Percentiles rank a stretch among this genome's conserved stretches.
These are phyloP conservation scores for Drosophila ohnishii DNA, from an alignment of 1,140 invertebrate genomes.

Conservation along the genomic window DNA sequence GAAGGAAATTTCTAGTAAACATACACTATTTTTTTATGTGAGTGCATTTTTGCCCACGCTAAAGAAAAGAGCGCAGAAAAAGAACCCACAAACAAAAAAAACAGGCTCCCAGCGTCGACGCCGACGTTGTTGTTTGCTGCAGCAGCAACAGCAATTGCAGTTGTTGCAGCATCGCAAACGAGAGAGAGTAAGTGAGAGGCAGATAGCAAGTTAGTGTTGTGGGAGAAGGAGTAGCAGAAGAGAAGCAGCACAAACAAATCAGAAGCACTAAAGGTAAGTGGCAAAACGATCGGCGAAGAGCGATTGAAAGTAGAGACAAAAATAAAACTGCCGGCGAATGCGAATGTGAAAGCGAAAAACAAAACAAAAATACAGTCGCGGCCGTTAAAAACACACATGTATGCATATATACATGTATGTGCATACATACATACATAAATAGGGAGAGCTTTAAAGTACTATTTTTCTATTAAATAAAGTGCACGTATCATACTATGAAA, in stretches of 20 bases:
- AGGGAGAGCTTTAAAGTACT: not conserved
- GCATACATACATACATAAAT: not conserved
- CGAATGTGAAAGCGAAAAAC: constrained; percentile 45
- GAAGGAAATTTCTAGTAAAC: constrained; percentile 21
- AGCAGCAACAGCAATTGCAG: constrained; percentile 32
- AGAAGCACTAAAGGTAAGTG: constrained; percentile 57
- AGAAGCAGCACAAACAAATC: constrained; percentile 52
- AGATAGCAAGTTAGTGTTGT: constrained; percentile 20
- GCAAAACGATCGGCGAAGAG: constrained; percentile 34
- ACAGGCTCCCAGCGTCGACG: constrained; percentile 42
- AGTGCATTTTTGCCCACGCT: constrained; percentile 31
- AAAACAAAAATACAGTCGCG: constrained; percentile 51
- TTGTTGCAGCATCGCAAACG: constrained; percentile 33
- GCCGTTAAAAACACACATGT: not conserved
- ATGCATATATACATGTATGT: not conserved
- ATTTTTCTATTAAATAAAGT: not conserved
- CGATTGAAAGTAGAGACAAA: constrained; percentile 30
- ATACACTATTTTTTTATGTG: constrained; percentile 29
- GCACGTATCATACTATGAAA: not conserved
- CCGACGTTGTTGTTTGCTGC: constrained; percentile 55
- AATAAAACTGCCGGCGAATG: constrained; percentile 65
- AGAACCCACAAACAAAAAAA: constrained; percentile 43
- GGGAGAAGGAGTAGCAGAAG: constrained; percentile 12
- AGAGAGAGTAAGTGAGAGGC: constrained; percentile 31
- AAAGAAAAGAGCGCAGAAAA: constrained; percentile 13